Percentiles rank a stretch among this genome's conserved stretches.
phyloP scores from a whole-genome alignment of 2,797 vertebrate species.

The Danionella dracula region DNA sequence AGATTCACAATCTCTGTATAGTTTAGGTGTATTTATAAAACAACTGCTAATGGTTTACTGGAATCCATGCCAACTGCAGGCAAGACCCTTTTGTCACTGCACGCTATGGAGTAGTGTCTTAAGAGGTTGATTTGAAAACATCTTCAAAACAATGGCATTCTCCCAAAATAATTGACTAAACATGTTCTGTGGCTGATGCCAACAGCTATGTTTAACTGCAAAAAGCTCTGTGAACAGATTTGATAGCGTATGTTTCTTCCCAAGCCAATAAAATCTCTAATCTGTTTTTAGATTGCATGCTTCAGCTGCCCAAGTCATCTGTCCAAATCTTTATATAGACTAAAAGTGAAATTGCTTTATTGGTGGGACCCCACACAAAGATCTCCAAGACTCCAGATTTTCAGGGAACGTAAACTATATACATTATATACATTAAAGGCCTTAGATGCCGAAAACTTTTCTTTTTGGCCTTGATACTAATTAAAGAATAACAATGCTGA shows the following conservation, averaged over 20 bases:
- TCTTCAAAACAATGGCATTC: neutral
- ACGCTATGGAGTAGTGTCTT: neutral
- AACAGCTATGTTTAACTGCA: neutral
- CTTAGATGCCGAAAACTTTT: too few species aligned
- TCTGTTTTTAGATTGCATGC: constrained; percentile 38
- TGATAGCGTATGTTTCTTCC: neutral
- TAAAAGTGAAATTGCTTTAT: constrained; percentile 26
- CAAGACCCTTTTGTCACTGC: constrained; percentile 8
- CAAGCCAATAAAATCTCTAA: constrained; percentile 20
- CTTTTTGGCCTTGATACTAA: too few species aligned
- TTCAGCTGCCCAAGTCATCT: constrained; percentile 42
- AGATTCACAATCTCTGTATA: constrained; percentile 33
- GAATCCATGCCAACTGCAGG: constrained; percentile 30
- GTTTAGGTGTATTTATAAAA: constrained; percentile 41
- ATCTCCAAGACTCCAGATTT: neutral
- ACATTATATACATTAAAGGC: neutral
- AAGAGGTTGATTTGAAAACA: neutral
- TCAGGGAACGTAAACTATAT: neutral
- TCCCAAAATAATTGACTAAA: constrained; percentile 5
- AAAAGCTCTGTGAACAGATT: neutral
- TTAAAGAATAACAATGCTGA: too few species aligned
- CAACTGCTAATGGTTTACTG: constrained; percentile 26
- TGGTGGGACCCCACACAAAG: constrained; percentile 1
- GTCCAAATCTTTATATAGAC: constrained; percentile 39
- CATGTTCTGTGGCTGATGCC: constrained; percentile 1